Conservation (phyloP, 2,797 vertebrate species). For the Uromys caudimaculatus region DNA sequence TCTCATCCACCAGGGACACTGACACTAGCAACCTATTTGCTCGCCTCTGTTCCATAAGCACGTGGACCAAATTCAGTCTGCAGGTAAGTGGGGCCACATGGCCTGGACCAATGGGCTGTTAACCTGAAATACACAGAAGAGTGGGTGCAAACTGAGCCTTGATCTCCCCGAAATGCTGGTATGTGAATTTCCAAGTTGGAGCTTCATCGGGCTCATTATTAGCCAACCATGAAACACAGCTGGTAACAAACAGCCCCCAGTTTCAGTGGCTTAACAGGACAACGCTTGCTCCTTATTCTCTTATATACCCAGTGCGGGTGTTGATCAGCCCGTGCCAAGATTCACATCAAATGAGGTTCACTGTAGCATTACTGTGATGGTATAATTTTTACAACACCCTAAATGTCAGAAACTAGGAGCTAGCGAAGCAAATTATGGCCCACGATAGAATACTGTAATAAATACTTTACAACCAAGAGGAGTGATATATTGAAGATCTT, state of each 20-base stretch:
- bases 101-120: not conserved
- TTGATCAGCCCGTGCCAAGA: not conserved
- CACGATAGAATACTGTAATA: not conserved
- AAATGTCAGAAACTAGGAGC: conserved; percentile 49
- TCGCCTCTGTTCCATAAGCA: too few relatives aligned
- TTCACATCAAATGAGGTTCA: conserved; percentile 2
- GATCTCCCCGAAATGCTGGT: accelerated
- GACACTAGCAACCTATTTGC: not conserved
- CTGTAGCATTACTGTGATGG: not conserved
- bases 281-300: not conserved
- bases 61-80: not conserved
- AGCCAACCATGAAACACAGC: not conserved
- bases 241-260: not conserved
- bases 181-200: accelerated
- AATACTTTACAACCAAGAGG: conserved; percentile 20
- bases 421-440: conserved; percentile 26
- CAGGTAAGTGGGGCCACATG: not conserved
- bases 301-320: not conserved
- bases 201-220: not conserved
- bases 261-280: not conserved
- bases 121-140: not conserved
- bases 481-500: conserved; percentile 10
- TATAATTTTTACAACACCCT: conserved; percentile 16
- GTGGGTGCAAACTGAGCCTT: accelerated
- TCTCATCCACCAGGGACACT: too few relatives aligned